Evolutionary conservation across 2,888 invertebrate genomes (phyloP).

Genomic region (Orchesella flavescens): DNA sequence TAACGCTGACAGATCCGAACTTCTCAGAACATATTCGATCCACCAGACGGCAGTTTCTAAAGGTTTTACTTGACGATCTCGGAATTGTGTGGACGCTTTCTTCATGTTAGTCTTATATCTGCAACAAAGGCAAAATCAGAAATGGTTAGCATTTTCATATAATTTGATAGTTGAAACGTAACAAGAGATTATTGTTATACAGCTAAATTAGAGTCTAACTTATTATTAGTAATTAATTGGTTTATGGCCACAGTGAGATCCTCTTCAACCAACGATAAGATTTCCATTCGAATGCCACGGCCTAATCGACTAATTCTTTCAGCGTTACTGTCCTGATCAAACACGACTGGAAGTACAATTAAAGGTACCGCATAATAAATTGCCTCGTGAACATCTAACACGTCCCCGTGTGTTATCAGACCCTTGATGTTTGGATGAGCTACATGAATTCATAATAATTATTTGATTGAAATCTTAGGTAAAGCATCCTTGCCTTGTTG

Average conservation of each 20-base stretch:
- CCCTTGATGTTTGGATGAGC: constrained; percentile 75
- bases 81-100: constrained; percentile 31
- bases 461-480: too few relatives aligned
- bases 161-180: not conserved
- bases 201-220: not conserved
- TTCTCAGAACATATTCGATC: constrained; percentile 52
- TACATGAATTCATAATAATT: constrained; percentile 44
- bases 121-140: not conserved
- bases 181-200: not conserved
- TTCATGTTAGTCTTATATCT: constrained; percentile 40
- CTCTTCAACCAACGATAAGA: not conserved
- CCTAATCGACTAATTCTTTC: constrained; percentile 3
- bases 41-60: constrained; percentile 58
- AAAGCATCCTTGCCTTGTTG: too few relatives aligned
- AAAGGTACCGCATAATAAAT: constrained; percentile 79
- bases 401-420: constrained; percentile 81
- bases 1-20: constrained; percentile 11
- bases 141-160: too few relatives aligned
- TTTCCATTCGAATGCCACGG: constrained; percentile 30
- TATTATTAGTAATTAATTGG: constrained; percentile 1
- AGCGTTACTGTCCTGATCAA: constrained; percentile 78
- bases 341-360: constrained; percentile 77
- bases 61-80: constrained; percentile 41
- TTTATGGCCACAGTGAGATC: constrained; percentile 3
- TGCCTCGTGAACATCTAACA: constrained; percentile 80